These are phyloP conservation scores for Atrina japonica DNA, from an alignment of 2,888 invertebrate species.

Conservation along the genomic window DNA sequence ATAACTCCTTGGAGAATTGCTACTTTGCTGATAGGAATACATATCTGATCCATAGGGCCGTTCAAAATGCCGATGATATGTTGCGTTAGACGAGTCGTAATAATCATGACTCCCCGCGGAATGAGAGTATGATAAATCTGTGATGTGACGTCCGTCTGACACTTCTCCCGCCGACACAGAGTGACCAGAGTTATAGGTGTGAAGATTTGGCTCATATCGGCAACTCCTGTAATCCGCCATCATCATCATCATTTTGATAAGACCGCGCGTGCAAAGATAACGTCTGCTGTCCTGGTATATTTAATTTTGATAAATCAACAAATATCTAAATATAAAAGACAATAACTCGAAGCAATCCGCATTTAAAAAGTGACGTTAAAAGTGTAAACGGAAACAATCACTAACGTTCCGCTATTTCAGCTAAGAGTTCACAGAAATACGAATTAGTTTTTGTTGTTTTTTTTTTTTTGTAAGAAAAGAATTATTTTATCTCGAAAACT, in stretches of 20 bases:
- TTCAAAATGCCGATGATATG: conserved; percentile 44
- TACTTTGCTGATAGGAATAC: conserved; percentile 37
- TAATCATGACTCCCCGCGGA: conserved; percentile 47
- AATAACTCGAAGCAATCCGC: conserved; percentile 6
- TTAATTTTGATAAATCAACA: conserved; percentile 5
- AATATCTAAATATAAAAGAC: conserved; percentile 8
- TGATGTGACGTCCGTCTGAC: conserved; percentile 69
- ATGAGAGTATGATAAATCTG: conserved; percentile 72
- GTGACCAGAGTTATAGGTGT: conserved; percentile 48
- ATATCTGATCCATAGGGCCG: conserved; percentile 38
- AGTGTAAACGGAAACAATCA: too few species aligned
- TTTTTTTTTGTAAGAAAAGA: too few species aligned
- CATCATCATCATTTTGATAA: conserved; percentile 58
- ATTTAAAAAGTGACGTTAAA: conserved; percentile 2
- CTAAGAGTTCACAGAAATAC: too few species aligned
- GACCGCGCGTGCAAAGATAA: conserved; percentile 23
- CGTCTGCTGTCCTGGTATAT: conserved; percentile 20
- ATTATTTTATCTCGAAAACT: neutral
- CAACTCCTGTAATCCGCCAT: conserved; percentile 78
- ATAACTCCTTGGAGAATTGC: conserved; percentile 31
- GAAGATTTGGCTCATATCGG: conserved; percentile 68
- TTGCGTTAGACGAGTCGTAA: conserved; percentile 34
- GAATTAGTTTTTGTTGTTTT: too few species aligned
- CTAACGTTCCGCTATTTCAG: too few species aligned
- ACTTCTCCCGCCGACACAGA: conserved; percentile 57